A percentile compares a stretch with the other conserved stretches of the same genome.
These are phyloP conservation scores for Platycercus adscitus DNA, from an alignment of 2,113 vertebrate species.

Conservation along the genomic window DNA sequence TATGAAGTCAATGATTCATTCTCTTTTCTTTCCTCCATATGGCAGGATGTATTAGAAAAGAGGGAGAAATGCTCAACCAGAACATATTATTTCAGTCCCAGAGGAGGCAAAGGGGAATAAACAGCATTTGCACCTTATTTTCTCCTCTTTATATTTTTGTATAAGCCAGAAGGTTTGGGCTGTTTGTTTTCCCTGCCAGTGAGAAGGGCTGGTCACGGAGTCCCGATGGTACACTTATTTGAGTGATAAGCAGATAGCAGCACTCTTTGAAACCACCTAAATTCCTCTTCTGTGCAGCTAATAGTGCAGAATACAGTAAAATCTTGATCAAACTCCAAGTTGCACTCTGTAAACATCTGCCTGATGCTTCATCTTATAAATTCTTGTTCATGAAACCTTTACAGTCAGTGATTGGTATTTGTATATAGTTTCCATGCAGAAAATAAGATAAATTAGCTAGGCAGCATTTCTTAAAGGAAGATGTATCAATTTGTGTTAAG, in stretches of 20 bases:
- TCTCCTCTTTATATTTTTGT: not conserved
- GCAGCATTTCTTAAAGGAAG: not conserved
- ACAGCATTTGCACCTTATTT: constrained; percentile 4
- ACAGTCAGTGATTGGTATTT: not conserved
- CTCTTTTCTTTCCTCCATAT: not conserved
- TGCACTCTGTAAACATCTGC: not conserved
- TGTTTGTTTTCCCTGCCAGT: not conserved
- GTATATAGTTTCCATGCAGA: not conserved
- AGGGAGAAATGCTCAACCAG: not conserved
- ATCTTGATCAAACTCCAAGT: not conserved
- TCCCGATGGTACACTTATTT: accelerated
- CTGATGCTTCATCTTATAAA: not conserved
- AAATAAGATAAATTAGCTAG: not conserved
- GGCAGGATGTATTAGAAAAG: not conserved
- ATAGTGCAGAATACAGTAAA: not conserved
- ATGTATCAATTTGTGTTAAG: not conserved
- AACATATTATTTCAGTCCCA: not conserved
- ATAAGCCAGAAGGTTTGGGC: not conserved
- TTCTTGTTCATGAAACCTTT: not conserved
- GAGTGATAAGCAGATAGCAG: not conserved
- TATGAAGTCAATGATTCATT: not conserved
- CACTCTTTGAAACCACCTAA: not conserved
- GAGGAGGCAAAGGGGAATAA: not conserved
- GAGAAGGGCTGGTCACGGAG: not conserved
- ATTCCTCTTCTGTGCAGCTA: not conserved